These are phyloP conservation scores for Oplegnathus fasciatus DNA, from an alignment of 2,113 vertebrate genomes.

Conservation along the genomic window DNA sequence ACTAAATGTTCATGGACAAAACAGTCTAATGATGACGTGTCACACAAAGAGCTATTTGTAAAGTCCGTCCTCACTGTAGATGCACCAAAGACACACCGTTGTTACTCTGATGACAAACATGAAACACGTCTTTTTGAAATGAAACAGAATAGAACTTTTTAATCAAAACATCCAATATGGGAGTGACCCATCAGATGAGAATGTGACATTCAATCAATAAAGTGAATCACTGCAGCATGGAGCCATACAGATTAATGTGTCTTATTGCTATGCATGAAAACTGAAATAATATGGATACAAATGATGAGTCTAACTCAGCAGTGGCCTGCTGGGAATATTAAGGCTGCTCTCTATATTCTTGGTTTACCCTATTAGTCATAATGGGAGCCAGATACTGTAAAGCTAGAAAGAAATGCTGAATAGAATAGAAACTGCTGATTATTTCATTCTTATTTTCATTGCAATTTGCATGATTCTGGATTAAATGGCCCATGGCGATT, in stretches of 20 bases:
- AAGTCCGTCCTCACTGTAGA: background rate
- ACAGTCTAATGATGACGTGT: background rate
- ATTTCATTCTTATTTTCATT: conserved; percentile 46
- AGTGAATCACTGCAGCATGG: conserved; percentile 12
- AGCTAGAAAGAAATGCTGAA: conserved; percentile 39
- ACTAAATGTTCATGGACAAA: background rate
- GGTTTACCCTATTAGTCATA: conserved; percentile 42
- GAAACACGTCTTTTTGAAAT: background rate
- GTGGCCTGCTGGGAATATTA: conserved; percentile 53
- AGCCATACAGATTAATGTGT: conserved; percentile 40
- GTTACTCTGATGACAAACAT: background rate
- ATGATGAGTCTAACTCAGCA: conserved; percentile 42
- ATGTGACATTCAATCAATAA: conserved; percentile 30
- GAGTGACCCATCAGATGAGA: conserved; percentile 28
- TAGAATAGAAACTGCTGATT: conserved; percentile 45
- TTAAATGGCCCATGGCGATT: conserved; percentile 40
- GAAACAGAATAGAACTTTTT: background rate
- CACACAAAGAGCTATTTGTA: background rate
- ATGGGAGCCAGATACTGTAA: conserved; percentile 36
- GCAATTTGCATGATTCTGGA: conserved; percentile 54
- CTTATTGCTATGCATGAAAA: conserved; percentile 58
- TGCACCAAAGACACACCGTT: background rate
- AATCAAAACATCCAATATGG: conserved; percentile 3
- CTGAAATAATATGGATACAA: conserved; percentile 48
- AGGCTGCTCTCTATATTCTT: conserved; percentile 38